Conservation (phyloP, 64 coral and sea anemone species). For the Stichodactyla mertensii region DNA sequence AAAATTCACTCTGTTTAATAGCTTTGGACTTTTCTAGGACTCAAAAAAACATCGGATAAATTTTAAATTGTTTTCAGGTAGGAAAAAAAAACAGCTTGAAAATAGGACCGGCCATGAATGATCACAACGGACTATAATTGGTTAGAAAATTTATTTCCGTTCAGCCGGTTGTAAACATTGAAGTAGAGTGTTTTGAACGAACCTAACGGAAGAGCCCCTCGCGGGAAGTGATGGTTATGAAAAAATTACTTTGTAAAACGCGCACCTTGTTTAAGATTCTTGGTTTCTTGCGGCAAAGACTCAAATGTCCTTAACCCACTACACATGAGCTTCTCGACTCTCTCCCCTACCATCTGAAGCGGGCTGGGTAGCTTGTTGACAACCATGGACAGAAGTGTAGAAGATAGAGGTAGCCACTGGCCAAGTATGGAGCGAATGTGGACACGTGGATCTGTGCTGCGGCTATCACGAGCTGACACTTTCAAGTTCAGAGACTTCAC, state of each 20-base stretch:
- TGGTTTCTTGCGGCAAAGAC: conserved; percentile 61
- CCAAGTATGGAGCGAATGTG: conserved; percentile 69
- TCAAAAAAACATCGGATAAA: too few relatives aligned
- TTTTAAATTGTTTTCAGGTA: too few relatives aligned
- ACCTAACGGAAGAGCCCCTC: too few relatives aligned
- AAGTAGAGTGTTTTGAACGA: too few relatives aligned
- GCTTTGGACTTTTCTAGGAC: too few relatives aligned
- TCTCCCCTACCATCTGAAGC: conserved; percentile 60
- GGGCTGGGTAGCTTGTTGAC: conserved; percentile 87
- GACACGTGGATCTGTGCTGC: conserved; percentile 64
- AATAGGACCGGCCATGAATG: too few relatives aligned
- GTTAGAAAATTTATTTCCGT: too few relatives aligned
- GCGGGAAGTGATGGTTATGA: too few relatives aligned
- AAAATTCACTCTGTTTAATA: too few relatives aligned
- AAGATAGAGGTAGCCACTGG: conserved; percentile 93
- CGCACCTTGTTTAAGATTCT: conserved; percentile 70
- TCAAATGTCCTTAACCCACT: conserved; percentile 92
- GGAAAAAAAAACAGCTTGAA: too few relatives aligned
- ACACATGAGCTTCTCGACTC: conserved; percentile 94
- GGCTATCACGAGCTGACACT: conserved; percentile 81
- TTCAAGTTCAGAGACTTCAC: conserved; percentile 90
- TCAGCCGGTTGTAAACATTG: too few relatives aligned
- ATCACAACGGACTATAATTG: too few relatives aligned
- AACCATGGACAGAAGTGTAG: conserved; percentile 70
- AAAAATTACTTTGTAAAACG: neutral